Conservation (phyloP, 1,140 invertebrate species). For the Marisa cornuarietis region DNA sequence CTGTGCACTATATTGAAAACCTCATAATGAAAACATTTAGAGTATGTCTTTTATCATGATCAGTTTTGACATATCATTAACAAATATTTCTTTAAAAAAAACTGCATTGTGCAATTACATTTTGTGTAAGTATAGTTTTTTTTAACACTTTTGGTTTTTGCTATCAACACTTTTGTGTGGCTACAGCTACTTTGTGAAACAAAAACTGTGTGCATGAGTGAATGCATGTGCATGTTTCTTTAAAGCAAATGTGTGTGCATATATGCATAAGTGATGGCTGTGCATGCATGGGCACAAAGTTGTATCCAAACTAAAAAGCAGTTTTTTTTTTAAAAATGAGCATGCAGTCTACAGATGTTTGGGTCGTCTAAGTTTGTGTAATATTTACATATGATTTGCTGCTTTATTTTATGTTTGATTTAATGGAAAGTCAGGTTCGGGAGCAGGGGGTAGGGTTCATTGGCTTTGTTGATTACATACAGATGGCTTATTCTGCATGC, state of each 20-base stretch:
- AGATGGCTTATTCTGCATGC: neutral
- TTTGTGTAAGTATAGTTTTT: neutral
- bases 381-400: constrained; percentile 1
- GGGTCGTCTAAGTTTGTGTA: too few species aligned
- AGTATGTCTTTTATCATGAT: neutral
- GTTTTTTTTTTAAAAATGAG: too few species aligned
- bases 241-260: neutral
- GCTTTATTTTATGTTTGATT: neutral
- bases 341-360: too few species aligned
- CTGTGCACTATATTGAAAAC: too few species aligned
- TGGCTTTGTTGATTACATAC: too few species aligned
- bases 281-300: neutral
- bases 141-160: neutral
- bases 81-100: neutral
- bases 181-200: neutral
- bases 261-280: neutral
- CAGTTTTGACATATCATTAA: constrained; percentile 1
- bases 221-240: neutral
- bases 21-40: neutral
- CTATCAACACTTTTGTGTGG: neutral
- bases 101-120: neutral
- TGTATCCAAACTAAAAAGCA: too few species aligned
- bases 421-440: too few species aligned
- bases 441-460: neutral
- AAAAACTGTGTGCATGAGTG: neutral